phyloP scores from a whole-genome alignment of 1,140 invertebrate species.

The Lordiphosa stackelbergi region DNA sequence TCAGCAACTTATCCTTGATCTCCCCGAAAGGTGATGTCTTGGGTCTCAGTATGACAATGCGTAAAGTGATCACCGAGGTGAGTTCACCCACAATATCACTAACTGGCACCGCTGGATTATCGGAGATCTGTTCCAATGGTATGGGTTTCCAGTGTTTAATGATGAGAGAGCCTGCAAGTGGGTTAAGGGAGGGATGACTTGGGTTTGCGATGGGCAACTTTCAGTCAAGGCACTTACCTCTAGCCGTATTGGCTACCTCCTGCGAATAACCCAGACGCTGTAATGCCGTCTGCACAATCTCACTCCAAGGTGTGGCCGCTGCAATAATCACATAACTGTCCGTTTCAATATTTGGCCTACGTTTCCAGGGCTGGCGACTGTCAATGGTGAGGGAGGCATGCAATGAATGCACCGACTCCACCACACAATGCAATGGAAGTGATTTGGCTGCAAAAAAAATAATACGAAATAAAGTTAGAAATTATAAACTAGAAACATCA shows the following conservation, averaged over 20 bases:
- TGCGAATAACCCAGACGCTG: conserved; percentile 87
- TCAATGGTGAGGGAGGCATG: conserved; percentile 78
- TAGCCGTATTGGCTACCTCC: conserved; percentile 85
- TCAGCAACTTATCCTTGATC: conserved; percentile 94
- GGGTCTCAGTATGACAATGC: conserved; percentile 92
- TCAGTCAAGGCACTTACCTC: conserved; percentile 80
- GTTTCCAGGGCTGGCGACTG: conserved; percentile 78
- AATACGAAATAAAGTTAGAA: conserved; percentile 20
- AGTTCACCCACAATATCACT: conserved; percentile 95
- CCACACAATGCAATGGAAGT: conserved; percentile 93
- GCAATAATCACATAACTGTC: conserved; percentile 96
- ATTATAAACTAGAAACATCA: conserved; percentile 7
- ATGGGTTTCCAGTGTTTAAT: conserved; percentile 97
- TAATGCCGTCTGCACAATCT: conserved; percentile 87
- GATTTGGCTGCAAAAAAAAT: conserved; percentile 85
- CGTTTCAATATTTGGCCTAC: conserved; percentile 86
- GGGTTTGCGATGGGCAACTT: background rate
- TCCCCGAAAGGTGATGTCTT: conserved; percentile 87
- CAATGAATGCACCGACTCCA: conserved; percentile 87
- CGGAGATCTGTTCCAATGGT: conserved; percentile 92
- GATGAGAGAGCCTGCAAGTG: conserved; percentile 85
- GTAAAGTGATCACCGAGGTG: conserved; percentile 91
- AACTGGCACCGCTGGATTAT: conserved; percentile 89
- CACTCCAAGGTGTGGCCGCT: conserved; percentile 90
- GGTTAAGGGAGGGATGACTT: background rate